phyloP scores from a whole-genome alignment of 1,140 invertebrate species.

The Anastrepha ludens region DNA sequence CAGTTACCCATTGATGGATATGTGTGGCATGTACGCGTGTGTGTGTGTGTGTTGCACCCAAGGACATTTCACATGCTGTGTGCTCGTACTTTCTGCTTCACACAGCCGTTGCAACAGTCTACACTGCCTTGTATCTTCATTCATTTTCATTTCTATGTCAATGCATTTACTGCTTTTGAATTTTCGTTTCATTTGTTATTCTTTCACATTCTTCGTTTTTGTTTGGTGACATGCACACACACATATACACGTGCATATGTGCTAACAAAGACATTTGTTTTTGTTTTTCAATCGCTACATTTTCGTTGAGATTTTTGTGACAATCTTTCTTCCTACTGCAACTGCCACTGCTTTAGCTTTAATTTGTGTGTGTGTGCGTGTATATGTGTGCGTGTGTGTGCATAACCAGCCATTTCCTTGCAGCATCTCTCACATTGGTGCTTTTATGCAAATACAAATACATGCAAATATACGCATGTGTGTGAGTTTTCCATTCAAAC shows the following conservation, averaged over 20 bases:
- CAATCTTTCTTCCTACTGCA: neutral
- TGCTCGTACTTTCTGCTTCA: neutral
- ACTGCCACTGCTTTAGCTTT: neutral
- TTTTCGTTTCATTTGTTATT: constrained; percentile 41
- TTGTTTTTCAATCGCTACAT: neutral
- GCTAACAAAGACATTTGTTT: neutral
- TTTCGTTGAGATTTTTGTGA: neutral
- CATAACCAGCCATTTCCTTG: neutral
- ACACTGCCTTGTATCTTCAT: constrained; percentile 10
- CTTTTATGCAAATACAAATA: neutral
- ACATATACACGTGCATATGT: too few species aligned
- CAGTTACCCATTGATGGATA: neutral
- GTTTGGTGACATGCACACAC: neutral
- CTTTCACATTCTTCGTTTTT: neutral
- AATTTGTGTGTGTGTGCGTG: neutral
- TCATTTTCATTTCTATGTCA: constrained; percentile 39
- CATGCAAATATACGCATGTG: neutral
- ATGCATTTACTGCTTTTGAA: constrained; percentile 39
- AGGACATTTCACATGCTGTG: constrained; percentile 23
- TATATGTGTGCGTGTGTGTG: neutral
- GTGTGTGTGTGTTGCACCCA: neutral
- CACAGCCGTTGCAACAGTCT: neutral
- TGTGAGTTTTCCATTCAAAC: neutral
- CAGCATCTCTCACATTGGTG: neutral
- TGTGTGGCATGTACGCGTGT: too few species aligned